Base-by-base conservation (phyloP, 2,888 invertebrate species). In the Tipula confusa region DNA sequence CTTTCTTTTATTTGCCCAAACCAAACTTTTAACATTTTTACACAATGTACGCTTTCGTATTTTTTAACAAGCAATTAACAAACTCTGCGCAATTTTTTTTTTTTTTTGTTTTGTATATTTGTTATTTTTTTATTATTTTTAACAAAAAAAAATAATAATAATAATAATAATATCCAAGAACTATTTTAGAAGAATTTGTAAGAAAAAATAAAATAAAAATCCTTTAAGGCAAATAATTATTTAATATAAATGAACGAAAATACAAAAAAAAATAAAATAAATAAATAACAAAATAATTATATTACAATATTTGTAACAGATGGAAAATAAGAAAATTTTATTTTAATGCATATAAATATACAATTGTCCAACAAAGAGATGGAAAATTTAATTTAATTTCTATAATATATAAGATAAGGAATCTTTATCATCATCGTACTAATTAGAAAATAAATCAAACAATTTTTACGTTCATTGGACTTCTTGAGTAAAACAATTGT, bases 31-130 rank as follows among this genome's bases (percentile, higher is more conserved):
- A 64, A n/a, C n/a, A n/a, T n/a, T 24, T 64, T 64, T 64, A 24
- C 64, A 64, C 64, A 64, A 64, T 64, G 24, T 24, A 38, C 13
- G 64, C 24, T 64, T 18, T 64, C 64, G 64, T 18, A 18, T 64
- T 64, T 64, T 64, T 64, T 64, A 64, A 64, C 64, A 64, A 64
- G 64, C 64, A 64, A 64, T 64, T 64, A 64, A 64, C 64, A 64
- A 64, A 64, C 24, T 64, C 64, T 64, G 64, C 64, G 64, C 64
- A 64, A 64, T 64, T 9, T 24, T 64, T 64, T 24, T 64, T 7
- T 24, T 24, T 24, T 48, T 48, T 48, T 48, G 5, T 48, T 33
- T 33, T 33, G 6, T 33, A 33, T n/a, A n/a, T n/a, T n/a, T n/a
- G n/a, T n/a, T n/a, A n/a, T n/a, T n/a, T n/a, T n/a, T n/a, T n/a